A percentile compares a stretch with the other conserved stretches of the same genome.
Evolutionary conservation across 1,140 invertebrate species (phyloP).

Genomic region (Aphidius ervi): DNA sequence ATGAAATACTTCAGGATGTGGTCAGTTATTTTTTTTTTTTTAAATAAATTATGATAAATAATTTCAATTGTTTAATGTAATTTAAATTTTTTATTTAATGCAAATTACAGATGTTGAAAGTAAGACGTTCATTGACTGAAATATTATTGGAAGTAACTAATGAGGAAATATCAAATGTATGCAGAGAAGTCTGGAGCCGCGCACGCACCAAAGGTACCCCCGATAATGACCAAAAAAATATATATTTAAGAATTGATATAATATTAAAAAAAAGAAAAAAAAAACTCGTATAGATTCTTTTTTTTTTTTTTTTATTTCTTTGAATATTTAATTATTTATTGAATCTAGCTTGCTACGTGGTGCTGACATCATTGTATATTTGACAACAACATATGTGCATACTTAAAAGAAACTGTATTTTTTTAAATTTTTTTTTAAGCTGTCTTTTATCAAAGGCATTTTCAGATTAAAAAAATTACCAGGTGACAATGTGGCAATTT

Average conservation of each 20-base stretch:
- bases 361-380: no score
- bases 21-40: slow-evolving; percentile 33
- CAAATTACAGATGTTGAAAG: slow-evolving; percentile 74
- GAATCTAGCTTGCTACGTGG: neutral
- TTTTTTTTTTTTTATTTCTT: neutral
- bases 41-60: slow-evolving; percentile 9
- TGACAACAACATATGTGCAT: no score
- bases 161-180: slow-evolving; percentile 77
- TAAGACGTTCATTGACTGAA: slow-evolving; percentile 83
- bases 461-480: no score
- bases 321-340: slow-evolving; percentile 18
- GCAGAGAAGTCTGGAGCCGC: slow-evolving; percentile 68
- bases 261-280: neutral
- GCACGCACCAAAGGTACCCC: slow-evolving; percentile 64
- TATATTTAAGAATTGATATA: slow-evolving; percentile 30
- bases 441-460: no score
- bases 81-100: slow-evolving; percentile 9
- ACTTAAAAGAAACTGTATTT: no score
- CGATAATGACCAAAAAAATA: slow-evolving; percentile 43
- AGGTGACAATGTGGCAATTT: no score
- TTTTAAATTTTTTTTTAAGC: no score
- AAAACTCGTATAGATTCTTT: no score
- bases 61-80: slow-evolving; percentile 6
- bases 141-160: slow-evolving; percentile 90
- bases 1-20: slow-evolving; percentile 55